A percentile compares a stretch with the other conserved stretches of the same genome.
Evolutionary conservation across 2,797 vertebrate species (phyloP).

Genomic region (Crenichthys baileyi): DNA sequence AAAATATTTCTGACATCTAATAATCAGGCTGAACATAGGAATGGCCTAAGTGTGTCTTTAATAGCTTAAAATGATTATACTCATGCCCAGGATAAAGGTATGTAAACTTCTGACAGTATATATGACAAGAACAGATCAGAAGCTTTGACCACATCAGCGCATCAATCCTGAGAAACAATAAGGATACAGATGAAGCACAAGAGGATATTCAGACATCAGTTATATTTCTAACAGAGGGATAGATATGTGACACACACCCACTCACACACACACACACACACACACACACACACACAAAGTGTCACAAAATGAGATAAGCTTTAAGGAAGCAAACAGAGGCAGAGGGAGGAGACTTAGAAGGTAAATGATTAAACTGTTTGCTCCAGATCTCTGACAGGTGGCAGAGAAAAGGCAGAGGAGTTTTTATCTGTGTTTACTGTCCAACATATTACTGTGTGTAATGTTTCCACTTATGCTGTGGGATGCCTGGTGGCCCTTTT

Average conservation of each 20-base stretch:
- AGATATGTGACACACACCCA: conserved; percentile 28
- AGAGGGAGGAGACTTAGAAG: conserved; percentile 40
- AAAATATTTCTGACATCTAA: background rate
- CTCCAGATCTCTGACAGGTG: conserved; percentile 59
- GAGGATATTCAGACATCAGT: conserved; percentile 45
- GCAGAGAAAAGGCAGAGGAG: conserved; percentile 43
- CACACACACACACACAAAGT: background rate
- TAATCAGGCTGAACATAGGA: background rate
- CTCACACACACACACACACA: background rate
- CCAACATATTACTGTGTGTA: conserved; percentile 44
- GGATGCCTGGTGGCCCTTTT: conserved; percentile 55
- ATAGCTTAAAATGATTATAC: background rate
- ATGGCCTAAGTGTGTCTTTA: background rate
- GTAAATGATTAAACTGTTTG: conserved; percentile 58
- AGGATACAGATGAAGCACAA: conserved; percentile 48
- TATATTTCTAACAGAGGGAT: conserved; percentile 42
- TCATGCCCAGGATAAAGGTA: background rate
- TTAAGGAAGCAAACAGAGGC: conserved; percentile 37
- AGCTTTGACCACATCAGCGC: conserved; percentile 38
- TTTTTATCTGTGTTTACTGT: conserved; percentile 50
- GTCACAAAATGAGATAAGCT: conserved; percentile 18
- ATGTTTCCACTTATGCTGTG: conserved; percentile 34
- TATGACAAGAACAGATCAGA: conserved; percentile 33
- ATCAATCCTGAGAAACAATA: conserved; percentile 37
- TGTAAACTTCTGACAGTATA: background rate